Evolutionary conservation across 2,113 vertebrate species (phyloP), one percentile per base, ranked within the genome.

Genomic region (Podiceps cristatus): DNA sequence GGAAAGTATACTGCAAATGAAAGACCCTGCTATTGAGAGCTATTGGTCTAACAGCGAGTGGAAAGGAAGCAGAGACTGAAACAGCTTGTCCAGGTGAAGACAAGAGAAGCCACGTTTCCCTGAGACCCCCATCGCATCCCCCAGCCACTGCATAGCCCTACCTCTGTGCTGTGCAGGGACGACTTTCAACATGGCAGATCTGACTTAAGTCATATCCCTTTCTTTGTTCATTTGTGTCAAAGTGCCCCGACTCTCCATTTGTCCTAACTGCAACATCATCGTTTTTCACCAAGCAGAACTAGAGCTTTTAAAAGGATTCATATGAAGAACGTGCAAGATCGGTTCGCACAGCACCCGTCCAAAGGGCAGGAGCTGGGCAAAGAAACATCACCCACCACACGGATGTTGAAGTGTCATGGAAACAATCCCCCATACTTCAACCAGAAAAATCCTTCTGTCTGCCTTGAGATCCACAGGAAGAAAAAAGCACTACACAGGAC

Each of bases 31-130:
- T 77, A 27, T 2, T 29, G 29, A 3, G 7, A 77, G 37, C 22
- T 52, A 1, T 3, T 29, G 25, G 18, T 58, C 29, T 56, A 64
- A 35, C 2, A 23, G 50, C 0, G 0, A 72, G n/a, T 1, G 14
- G 27, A 80, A 80, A 88, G n/a, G 45, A 77, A 55, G 15, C 10
- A 71, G 24, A 66, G 33, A 22, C 13, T 35, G 37, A 84, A 56
- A 33, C 10, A 0, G 17, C 31, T 47, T 4, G 0, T 35, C 20
- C 18, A 33, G 31, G 25, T 55, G 24, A 67, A 67, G 25, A 66
- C 7, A 37, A 53, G 31, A 77, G 31, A 7, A 74, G 16, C 2
- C 42, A 71, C 12, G 3, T 60, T 66, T 74, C 52, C 40, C 24
- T 3, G 1, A 55, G 20, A 29, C 4, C 13, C 10, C 28, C 27